phyloP scores from a whole-genome alignment of 37 sponge, comb jelly and placozoan genomes.

The Oopsacas minuta region DNA sequence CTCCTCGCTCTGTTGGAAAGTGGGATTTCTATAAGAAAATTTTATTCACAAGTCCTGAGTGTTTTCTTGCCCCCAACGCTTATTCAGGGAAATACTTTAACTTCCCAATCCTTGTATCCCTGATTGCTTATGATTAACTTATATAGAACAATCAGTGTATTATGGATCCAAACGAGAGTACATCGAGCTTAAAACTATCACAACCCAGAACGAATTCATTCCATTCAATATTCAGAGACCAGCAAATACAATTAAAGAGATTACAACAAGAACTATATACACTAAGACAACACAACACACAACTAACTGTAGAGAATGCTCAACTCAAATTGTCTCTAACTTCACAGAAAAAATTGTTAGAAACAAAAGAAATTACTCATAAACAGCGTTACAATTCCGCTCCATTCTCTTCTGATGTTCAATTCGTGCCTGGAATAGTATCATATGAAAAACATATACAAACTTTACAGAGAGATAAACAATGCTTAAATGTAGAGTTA shows the following conservation, averaged over 20 bases:
- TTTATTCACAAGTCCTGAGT: too few relatives aligned
- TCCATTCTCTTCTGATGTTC: background rate
- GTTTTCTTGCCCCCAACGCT: too few relatives aligned
- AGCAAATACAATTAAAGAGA: background rate
- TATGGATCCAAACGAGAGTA: too few relatives aligned
- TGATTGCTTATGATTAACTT: too few relatives aligned
- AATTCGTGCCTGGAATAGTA: background rate
- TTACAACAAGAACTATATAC: background rate
- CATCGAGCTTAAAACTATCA: too few relatives aligned
- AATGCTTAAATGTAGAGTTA: background rate
- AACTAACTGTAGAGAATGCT: background rate
- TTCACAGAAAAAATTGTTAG: background rate
- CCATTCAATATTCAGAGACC: background rate
- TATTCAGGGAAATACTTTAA: too few relatives aligned
- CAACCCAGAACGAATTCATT: too few relatives aligned
- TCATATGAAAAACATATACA: background rate
- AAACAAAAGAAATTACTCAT: background rate
- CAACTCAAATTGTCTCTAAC: background rate
- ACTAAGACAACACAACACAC: background rate
- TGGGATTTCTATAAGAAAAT: too few relatives aligned
- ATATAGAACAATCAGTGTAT: too few relatives aligned
- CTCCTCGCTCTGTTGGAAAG: too few relatives aligned
- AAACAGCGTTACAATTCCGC: background rate
- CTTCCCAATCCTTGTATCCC: too few relatives aligned
- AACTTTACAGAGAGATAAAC: background rate